Evolutionary conservation across 2,113 vertebrate species (phyloP).

Genomic region (Cynoglossus semilaevis): DNA sequence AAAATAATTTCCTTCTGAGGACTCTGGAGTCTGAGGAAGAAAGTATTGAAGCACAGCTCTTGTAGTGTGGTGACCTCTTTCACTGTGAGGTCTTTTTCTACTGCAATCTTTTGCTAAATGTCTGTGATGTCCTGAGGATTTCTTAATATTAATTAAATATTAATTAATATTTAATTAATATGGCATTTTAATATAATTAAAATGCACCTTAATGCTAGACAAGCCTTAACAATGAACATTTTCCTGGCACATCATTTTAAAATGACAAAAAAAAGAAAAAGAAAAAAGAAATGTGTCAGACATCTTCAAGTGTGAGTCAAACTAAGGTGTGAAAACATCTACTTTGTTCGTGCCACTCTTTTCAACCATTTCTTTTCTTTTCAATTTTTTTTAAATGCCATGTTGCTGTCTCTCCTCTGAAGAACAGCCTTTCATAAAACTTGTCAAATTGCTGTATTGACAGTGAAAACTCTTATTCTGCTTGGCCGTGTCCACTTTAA

Average conservation of each 20-base stretch:
- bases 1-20: slow-evolving; percentile 25
- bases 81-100: not conserved
- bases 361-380: slow-evolving; percentile 22
- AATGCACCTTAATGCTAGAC: too few species aligned
- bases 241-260: too few species aligned
- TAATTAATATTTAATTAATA: too few species aligned
- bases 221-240: too few species aligned
- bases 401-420: slow-evolving; percentile 11
- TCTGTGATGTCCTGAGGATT: not conserved
- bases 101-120: slow-evolving; percentile 4
- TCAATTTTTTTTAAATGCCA: slow-evolving; percentile 9
- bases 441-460: slow-evolving; percentile 23
- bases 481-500: slow-evolving; percentile 11
- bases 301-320: slow-evolving; percentile 8
- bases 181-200: too few species aligned
- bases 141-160: not conserved
- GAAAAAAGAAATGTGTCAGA: too few species aligned
- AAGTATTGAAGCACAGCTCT: slow-evolving; percentile 13
- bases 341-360: not conserved
- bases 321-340: slow-evolving; percentile 6
- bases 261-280: too few species aligned
- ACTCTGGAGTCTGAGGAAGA: slow-evolving; percentile 35
- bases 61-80: slow-evolving; percentile 9
- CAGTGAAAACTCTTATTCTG: slow-evolving; percentile 16
- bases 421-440: slow-evolving; percentile 13